Base-by-base conservation (phyloP, 2,113 vertebrate genomes). In the Oncorhynchus masou region DNA sequence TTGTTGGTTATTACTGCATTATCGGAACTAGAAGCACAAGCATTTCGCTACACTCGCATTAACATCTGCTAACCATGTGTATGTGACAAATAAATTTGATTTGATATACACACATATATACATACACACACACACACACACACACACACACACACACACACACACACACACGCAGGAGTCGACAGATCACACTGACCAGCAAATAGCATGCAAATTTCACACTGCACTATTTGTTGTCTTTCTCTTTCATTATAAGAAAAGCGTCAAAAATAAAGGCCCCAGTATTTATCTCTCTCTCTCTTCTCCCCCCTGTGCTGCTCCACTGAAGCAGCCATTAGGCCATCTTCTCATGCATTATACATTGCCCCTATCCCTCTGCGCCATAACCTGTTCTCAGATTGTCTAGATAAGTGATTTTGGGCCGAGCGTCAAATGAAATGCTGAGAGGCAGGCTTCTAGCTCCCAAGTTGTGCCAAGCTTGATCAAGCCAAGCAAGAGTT, bases 341-440 rank as follows among this genome's bases (percentile, higher is more conserved):
- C 86, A 78, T 79, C 79, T 81, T 74, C 90, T 89, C 83, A 89
- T 92, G 86, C 86, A 90, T 91, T 87, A 90, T 90, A 87, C 90
- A 91, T 90, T 73, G 49, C 76, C 83, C 84, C 81, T 79, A 86
- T 88, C 84, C 87, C 85, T 83, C 80, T 79, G 77, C 84, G 81
- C 86, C 85, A 86, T 89, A 89, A 91, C 80, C 82, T 83, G 83
- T 66, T 79, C 86, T 87, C 79, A 91, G 86, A 89, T 89, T 90
- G 86, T 89, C 85, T 79, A 90, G 89, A 91, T 91, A 90, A 90
- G 89, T 87, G 79, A 85, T 90, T 90, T 90, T 87, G 81, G 86
- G 79, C 83, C 77, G 66, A 86, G 85, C 85, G 77, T 87, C 82
- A 85, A 82, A 89, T 88, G 83, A 90, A 91, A 88, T 88, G 82